A percentile compares a stretch with the other conserved stretches of the same genome.
These are phyloP conservation scores for Pan paniscus DNA, from an alignment of 2,113 vertebrate genomes.

Conservation along the genomic window DNA sequence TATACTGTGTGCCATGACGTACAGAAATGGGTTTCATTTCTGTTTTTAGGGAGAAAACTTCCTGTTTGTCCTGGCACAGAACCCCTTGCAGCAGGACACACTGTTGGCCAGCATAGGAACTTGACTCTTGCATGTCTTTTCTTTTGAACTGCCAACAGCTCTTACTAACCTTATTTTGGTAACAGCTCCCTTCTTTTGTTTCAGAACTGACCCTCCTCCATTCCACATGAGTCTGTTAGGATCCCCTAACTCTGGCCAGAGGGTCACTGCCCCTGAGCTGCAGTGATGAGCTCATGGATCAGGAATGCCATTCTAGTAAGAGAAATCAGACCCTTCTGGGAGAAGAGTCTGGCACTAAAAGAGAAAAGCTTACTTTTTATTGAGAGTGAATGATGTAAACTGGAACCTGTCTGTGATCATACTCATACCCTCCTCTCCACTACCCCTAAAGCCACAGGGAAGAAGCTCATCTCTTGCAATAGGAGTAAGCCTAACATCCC, in stretches of 20 bases:
- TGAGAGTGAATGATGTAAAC: not conserved
- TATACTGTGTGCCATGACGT: not conserved
- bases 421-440: not conserved
- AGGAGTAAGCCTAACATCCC: not conserved
- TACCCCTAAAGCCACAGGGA: not conserved
- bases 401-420: not conserved
- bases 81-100: not conserved
- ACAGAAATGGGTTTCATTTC: conserved; percentile 17
- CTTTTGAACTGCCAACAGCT: not conserved
- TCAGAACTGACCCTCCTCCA: not conserved
- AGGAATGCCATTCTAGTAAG: not conserved
- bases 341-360: not conserved
- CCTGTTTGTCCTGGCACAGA: not conserved
- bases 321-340: not conserved
- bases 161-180: not conserved
- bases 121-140: not conserved
- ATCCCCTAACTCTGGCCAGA: not conserved
- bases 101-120: not conserved
- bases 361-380: not conserved
- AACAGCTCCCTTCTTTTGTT: not conserved
- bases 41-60: not conserved
- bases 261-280: not conserved
- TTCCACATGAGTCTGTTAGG: not conserved
- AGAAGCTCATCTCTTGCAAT: not conserved
- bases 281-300: not conserved